These are phyloP conservation scores for Nymphalis c-album DNA, from an alignment of 2,888 invertebrate genomes.

Conservation along the genomic window DNA sequence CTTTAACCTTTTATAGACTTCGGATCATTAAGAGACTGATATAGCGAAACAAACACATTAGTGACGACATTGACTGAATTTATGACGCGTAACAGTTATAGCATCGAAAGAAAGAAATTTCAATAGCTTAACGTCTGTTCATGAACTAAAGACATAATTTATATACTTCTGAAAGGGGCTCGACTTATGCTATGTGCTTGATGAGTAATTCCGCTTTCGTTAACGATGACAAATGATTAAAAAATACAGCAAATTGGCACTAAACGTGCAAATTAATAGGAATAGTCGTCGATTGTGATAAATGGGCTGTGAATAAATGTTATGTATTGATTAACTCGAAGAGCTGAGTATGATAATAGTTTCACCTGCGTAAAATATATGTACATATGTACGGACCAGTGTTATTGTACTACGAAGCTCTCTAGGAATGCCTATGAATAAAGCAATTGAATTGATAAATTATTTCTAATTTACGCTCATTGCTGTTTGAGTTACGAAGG, in stretches of 20 bases:
- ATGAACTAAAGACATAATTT: slow-evolving; percentile 46
- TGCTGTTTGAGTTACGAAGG: slow-evolving; percentile 6
- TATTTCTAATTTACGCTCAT: slow-evolving; percentile 13
- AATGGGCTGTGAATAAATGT: slow-evolving; percentile 55
- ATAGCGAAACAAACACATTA: slow-evolving; percentile 37
- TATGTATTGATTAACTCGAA: slow-evolving; percentile 48
- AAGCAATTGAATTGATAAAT: slow-evolving; percentile 37
- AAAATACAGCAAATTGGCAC: slow-evolving; percentile 64
- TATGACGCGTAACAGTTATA: slow-evolving; percentile 41
- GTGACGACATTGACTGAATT: slow-evolving; percentile 41
- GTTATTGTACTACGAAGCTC: slow-evolving; percentile 18
- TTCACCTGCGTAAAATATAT: slow-evolving; percentile 55
- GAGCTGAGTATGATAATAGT: slow-evolving; percentile 43
- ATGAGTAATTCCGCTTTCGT: slow-evolving; percentile 46
- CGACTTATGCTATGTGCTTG: slow-evolving; percentile 47
- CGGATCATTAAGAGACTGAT: slow-evolving; percentile 27
- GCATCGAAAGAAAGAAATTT: slow-evolving; percentile 40
- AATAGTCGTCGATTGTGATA: slow-evolving; percentile 63
- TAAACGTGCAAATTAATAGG: slow-evolving; percentile 66
- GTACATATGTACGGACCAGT: not conserved
- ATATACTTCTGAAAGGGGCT: slow-evolving; percentile 42
- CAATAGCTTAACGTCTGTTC: slow-evolving; percentile 43
- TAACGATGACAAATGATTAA: slow-evolving; percentile 72
- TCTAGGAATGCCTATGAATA: slow-evolving; percentile 31
- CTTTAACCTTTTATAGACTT: slow-evolving; percentile 29